Base-by-base conservation (phyloP, 2,888 invertebrate genomes). In the Branchellion lobata region DNA sequence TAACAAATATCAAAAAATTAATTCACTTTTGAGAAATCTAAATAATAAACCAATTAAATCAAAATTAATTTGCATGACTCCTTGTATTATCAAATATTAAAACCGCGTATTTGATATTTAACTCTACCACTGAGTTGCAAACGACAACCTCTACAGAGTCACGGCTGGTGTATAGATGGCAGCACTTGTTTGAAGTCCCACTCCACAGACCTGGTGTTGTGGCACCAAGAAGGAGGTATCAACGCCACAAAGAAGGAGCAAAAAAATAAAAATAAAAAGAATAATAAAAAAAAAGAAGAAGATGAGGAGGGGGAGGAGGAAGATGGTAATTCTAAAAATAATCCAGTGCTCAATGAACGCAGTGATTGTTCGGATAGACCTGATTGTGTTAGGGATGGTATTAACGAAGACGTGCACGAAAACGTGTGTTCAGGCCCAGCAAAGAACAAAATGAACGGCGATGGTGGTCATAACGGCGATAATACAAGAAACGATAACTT, bases 131-230 rank as follows among this genome's bases (percentile, higher is more conserved):
- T n/a, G n/a, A n/a, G n/a, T n/a, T n/a, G n/a, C n/a, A n/a, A n/a
- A n/a, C n/a, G n/a, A n/a, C n/a, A n/a, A n/a, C n/a, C n/a, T n/a
- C n/a, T n/a, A 1, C 82, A 87, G 86, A 84, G 84, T 33, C 86
- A 88, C 83, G 88, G 88, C 21, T 88, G 87, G 87, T 88, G 88
- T 83, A 57, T 82, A 5, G 83, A 83, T 21, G 85, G 84, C 24
- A 81, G 81, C 0, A 80, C 78, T 0, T 88, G 88, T 82, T 78
- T 81, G 21, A 83, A 84, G 57, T 87, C 87, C 29, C 88, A 88
- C 82, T 85, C 88, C 81, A 85, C 88, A 31, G 87, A 87, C 80
- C 83, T 85, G 5, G 86, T 88, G 73, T 84, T 88, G 31, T 86
- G 86, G 77, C 81, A 84, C 33, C 86, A 87, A 75, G 82, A 83